Percentiles rank a stretch among this genome's conserved stretches.
phyloP scores from a whole-genome alignment of 2,113 vertebrate genomes.

The Bombycilla garrulus region DNA sequence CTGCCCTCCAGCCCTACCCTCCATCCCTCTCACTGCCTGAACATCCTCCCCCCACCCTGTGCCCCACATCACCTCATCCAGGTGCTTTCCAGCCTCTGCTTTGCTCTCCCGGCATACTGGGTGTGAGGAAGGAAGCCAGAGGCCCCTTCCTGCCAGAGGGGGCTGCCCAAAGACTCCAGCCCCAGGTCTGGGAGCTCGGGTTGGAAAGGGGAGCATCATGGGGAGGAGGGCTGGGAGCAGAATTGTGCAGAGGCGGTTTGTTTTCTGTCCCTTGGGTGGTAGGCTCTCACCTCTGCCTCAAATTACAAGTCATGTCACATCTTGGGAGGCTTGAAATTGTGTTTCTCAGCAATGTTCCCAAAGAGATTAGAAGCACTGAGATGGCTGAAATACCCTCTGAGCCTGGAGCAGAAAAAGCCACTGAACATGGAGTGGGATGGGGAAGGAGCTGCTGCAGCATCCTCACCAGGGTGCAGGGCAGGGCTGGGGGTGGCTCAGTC shows the following conservation, averaged over 20 bases:
- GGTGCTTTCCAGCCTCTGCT: not conserved
- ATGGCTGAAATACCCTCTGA: conserved; percentile 23
- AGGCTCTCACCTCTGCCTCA: conserved; percentile 24
- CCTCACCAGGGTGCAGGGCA: not conserved
- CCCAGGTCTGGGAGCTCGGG: rapidly evolving
- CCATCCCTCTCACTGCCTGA: not conserved
- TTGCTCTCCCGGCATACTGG: not conserved
- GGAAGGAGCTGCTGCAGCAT: not conserved
- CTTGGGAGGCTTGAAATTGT: conserved; percentile 49
- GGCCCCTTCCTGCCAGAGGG: not conserved
- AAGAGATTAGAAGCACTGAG: conserved; percentile 41
- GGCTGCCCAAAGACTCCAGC: not conserved
- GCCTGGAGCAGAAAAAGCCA: not conserved
- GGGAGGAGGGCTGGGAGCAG: not conserved
- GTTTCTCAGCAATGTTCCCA: conserved; percentile 54
- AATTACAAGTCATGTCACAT: conserved; percentile 52
- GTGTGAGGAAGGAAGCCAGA: not conserved
- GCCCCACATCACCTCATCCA: rapidly evolving
- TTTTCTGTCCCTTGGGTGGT: not conserved
- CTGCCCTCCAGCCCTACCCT: not conserved
- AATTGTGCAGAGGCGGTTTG: rapidly evolving
- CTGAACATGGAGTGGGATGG: not conserved
- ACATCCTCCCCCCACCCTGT: not conserved
- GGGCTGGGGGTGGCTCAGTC: not conserved
- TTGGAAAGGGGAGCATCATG: rapidly evolving